These are phyloP conservation scores for Silurus lanzhouensis DNA, from an alignment of 2,797 vertebrate genomes.

Conservation along the genomic window DNA sequence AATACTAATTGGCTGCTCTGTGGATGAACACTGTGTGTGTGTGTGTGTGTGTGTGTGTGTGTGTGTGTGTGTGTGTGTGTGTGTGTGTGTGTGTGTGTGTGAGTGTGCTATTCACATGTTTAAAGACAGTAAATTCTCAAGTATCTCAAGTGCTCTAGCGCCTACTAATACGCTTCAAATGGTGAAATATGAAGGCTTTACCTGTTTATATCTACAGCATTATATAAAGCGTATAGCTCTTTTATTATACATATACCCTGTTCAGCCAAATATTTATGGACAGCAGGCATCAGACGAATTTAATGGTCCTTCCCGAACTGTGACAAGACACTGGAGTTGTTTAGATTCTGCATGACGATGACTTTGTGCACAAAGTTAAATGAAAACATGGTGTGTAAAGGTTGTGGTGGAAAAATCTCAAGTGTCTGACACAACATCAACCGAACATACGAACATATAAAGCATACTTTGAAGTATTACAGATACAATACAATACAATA, in stretches of 20 bases:
- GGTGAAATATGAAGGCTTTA: neutral
- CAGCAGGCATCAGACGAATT: neutral
- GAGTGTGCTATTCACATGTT: slow-evolving; percentile 34
- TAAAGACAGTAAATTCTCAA: slow-evolving; percentile 47
- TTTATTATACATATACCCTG: neutral
- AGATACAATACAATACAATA: neutral
- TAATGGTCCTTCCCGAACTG: neutral
- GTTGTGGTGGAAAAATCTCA: neutral
- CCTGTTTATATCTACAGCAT: neutral
- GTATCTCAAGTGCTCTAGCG: slow-evolving; percentile 33
- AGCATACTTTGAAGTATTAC: neutral
- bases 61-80: slow-evolving; percentile 18
- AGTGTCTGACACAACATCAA: neutral
- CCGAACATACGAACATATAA: no score
- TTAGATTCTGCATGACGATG: neutral
- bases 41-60: slow-evolving; percentile 11
- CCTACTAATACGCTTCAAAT: neutral
- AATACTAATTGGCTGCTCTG: slow-evolving; percentile 50
- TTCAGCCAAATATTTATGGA: neutral
- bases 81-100: no score
- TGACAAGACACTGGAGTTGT: neutral
- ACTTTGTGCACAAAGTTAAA: neutral
- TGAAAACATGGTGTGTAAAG: neutral
- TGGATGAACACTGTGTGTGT: slow-evolving; percentile 26
- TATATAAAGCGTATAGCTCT: neutral